Conservation (phyloP, 1,140 invertebrate species). For the Scaptomyza hsui region DNA sequence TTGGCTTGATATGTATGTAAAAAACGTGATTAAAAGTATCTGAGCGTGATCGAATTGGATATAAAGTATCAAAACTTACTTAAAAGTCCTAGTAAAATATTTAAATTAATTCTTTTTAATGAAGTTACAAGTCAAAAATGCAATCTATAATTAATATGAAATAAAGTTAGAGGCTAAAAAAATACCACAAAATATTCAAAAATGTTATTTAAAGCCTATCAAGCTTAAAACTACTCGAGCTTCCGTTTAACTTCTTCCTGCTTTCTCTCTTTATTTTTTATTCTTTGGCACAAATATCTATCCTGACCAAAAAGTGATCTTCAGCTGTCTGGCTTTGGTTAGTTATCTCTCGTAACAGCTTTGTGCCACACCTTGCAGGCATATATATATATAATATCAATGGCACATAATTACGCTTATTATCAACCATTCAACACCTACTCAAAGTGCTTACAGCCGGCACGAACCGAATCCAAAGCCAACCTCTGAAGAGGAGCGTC, state of each 20-base stretch:
- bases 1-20: slow-evolving; percentile 6
- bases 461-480: slow-evolving; percentile 5
- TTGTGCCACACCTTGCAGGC: slow-evolving; percentile 52
- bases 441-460: slow-evolving; percentile 43
- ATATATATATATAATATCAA: too few species aligned
- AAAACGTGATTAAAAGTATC: slow-evolving; percentile 9
- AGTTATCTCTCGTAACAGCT: slow-evolving; percentile 12
- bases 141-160: too few species aligned
- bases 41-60: neutral
- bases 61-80: neutral
- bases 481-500: slow-evolving; percentile 8
- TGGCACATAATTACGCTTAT: slow-evolving; percentile 74
- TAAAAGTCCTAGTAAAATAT: neutral
- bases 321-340: neutral
- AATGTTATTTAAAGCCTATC: neutral
- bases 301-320: neutral
- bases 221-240: slow-evolving; percentile 21
- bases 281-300: slow-evolving; percentile 1
- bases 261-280: slow-evolving; percentile 11
- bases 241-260: slow-evolving; percentile 14
- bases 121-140: too few species aligned
- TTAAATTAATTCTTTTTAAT: too few species aligned
- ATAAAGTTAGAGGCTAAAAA: too few species aligned
- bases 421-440: slow-evolving; percentile 77
- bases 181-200: too few species aligned